These are phyloP conservation scores for Laothoe populi DNA, from an alignment of 2,888 invertebrate genomes.

Conservation along the genomic window DNA sequence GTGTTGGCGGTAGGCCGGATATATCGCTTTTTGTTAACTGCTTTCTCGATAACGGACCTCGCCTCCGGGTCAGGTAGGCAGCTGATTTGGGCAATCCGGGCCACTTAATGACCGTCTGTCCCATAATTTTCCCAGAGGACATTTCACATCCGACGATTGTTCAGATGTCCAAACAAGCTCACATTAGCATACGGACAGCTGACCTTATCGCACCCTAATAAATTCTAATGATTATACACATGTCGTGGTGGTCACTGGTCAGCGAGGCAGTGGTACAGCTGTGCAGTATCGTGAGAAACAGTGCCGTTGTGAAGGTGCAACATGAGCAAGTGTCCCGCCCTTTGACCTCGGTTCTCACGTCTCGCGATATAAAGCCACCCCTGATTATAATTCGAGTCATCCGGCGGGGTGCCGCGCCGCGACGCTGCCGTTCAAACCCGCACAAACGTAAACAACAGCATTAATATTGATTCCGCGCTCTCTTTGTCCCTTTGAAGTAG, in stretches of 20 bases:
- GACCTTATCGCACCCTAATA: conserved; percentile 75
- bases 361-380: conserved; percentile 65
- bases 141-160: conserved; percentile 55
- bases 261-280: conserved; percentile 58
- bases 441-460: conserved; percentile 79
- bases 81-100: conserved; percentile 59
- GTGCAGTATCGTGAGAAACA: conserved; percentile 76
- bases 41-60: conserved; percentile 64
- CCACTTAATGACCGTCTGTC: conserved; percentile 53
- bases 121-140: conserved; percentile 62
- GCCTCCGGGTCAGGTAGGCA: conserved; percentile 69
- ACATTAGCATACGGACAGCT: conserved; percentile 72
- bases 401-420: conserved; percentile 57
- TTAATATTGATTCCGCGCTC: conserved; percentile 80
- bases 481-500: conserved; percentile 74
- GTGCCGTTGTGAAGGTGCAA: conserved; percentile 71
- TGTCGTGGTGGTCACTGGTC: conserved; percentile 42
- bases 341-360: conserved; percentile 77
- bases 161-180: conserved; percentile 58
- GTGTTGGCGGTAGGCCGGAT: conserved; percentile 65
- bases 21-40: conserved; percentile 67
- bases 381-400: conserved; percentile 78
- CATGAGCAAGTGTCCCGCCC: conserved; percentile 77
- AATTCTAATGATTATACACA: conserved; percentile 77
- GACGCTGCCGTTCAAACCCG: conserved; percentile 51